Percentiles rank a stretch among this genome's conserved stretches.
phyloP scores from a whole-genome alignment of 2,113 vertebrate genomes.

The Sitta europaea region DNA sequence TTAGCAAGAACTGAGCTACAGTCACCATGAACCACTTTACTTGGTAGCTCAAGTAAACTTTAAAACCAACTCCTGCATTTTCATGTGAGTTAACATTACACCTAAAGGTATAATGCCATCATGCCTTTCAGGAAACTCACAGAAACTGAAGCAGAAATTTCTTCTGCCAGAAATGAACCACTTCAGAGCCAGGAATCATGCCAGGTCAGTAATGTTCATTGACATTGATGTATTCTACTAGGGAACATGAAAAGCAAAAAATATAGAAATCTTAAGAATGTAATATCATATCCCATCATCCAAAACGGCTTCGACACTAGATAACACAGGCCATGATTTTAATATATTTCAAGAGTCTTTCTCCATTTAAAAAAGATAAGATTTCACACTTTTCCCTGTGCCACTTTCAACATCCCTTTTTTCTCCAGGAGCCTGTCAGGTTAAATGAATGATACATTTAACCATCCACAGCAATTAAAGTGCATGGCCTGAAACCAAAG shows the following conservation, averaged over 20 bases:
- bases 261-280: neutral
- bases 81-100: neutral
- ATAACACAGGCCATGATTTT: neutral
- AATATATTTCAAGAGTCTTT: neutral
- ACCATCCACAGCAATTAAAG: neutral
- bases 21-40: neutral
- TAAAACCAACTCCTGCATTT: neutral
- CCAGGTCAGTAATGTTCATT: neutral
- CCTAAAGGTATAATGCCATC: neutral
- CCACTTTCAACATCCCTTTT: neutral
- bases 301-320: neutral
- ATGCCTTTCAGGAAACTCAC: neutral
- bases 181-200: neutral
- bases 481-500: neutral
- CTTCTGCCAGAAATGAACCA: neutral
- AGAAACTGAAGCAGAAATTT: neutral
- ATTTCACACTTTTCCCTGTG: neutral
- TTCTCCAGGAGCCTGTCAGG: neutral
- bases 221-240: neutral
- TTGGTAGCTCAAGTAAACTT: neutral
- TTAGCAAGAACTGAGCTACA: neutral
- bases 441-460: slow-evolving; percentile 17
- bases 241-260: neutral
- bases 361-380: neutral
- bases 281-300: neutral